A percentile compares a stretch with the other conserved stretches of the same genome.
These are phyloP conservation scores for Leptobrachium ailaonicum DNA, from an alignment of 2,113 vertebrate species.

Conservation along the genomic window DNA sequence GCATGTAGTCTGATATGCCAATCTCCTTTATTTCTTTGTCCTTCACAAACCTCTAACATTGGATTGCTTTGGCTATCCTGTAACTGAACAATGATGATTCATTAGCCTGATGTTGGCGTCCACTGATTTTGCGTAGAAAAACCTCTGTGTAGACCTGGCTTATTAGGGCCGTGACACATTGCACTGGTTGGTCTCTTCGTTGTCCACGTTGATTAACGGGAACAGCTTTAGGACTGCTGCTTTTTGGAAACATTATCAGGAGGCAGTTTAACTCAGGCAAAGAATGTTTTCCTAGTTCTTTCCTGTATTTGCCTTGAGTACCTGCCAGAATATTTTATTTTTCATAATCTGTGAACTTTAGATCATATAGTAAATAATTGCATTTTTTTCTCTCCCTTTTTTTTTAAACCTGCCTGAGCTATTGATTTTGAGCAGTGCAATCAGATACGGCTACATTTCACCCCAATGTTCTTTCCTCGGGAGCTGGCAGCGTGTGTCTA, in stretches of 20 bases:
- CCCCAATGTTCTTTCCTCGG: not conserved
- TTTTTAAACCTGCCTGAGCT: not conserved
- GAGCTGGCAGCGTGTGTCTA: not conserved
- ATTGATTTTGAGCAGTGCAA: not conserved
- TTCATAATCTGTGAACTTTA: not conserved
- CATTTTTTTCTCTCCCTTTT: too few relatives aligned
- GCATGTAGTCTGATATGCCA: too few relatives aligned
- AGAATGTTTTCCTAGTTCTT: conserved; percentile 5
- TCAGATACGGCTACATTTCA: not conserved
- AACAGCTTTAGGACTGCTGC: too few relatives aligned
- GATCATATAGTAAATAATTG: not conserved
- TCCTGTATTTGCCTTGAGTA: not conserved
- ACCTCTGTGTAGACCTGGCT: too few relatives aligned
- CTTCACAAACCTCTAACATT: too few relatives aligned
- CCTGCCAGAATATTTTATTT: not conserved
- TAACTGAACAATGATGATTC: too few relatives aligned
- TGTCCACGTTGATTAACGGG: too few relatives aligned
- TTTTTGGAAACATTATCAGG: not conserved
- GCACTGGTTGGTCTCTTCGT: not conserved
- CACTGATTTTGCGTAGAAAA: too few relatives aligned
- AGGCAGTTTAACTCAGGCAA: not conserved
- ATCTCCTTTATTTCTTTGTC: too few relatives aligned
- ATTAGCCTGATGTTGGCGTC: too few relatives aligned
- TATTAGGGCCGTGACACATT: not conserved
- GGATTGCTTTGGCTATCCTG: too few relatives aligned